phyloP scores from a whole-genome alignment of 1,140 invertebrate genomes.

The Delia radicum region DNA sequence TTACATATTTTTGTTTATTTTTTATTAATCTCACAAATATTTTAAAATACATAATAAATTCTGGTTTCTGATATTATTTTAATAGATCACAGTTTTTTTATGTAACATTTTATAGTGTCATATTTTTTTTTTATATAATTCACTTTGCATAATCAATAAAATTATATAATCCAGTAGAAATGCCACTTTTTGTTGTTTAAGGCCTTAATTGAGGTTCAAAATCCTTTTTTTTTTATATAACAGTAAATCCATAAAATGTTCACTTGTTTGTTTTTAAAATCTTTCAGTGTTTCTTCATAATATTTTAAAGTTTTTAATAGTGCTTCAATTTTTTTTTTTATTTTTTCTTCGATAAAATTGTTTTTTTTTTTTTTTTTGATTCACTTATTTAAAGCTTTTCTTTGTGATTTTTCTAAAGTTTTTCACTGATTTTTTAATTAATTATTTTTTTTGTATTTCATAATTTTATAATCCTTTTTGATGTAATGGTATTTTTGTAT shows the following conservation, averaged over 20 bases:
- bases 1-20: no score
- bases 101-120: no score
- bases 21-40: no score
- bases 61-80: no score
- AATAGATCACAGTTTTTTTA: no score
- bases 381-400: neutral
- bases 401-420: neutral
- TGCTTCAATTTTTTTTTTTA: neutral
- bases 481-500: conserved; percentile 28
- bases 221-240: no score
- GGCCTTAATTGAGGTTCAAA: no score
- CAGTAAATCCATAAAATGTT: neutral
- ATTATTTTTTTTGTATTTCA: conserved; percentile 18
- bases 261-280: no score
- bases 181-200: no score
- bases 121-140: no score
- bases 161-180: neutral
- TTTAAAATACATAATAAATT: no score
- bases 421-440: conserved; percentile 1
- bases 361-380: neutral
- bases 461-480: conserved; percentile 28
- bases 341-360: neutral
- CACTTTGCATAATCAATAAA: neutral
- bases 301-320: neutral
- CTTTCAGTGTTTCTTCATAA: no score